Evolutionary conservation across 2,113 vertebrate genomes (phyloP), one percentile per base, ranked within the genome.

Genomic region (Pedionomus torquatus): DNA sequence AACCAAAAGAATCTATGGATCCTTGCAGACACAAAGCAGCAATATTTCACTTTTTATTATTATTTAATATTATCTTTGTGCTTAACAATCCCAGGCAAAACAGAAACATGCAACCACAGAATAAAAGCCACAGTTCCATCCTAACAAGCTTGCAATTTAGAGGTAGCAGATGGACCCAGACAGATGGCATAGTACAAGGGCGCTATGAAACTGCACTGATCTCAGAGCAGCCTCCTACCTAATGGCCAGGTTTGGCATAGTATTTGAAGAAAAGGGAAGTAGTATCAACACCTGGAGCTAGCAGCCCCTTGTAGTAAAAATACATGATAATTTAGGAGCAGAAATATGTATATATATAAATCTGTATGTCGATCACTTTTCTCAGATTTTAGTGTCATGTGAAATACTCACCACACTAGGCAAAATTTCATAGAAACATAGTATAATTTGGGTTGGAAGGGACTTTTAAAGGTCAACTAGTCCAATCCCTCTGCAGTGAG

Each of bases 1-100:
- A 41, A 37, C 41, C 41, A 25, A 26, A 83, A 44, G 10, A 33
- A 58, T 58, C n/a, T 9, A 4, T 58, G 49, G 44, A 88, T 79
- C 57, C 31, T 80, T 31, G 3, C 37, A 86, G 79, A 83, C 51
- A 71, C 58, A 71, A 46, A 71, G 81, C 55, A 91, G 69, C 72
- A 95, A 41, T 69, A 93, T 93, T 89, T 96, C 74, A 89, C 15
- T 79, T 92, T 93, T 91, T 96, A 96, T 96, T 87, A 82, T 60
- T 89, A 51, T 60, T 89, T 89, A 94, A 64, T 83, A 74, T 60
- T 91, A 51, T 35, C 66, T 81, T 77, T 87, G 58, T 66, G 44
- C 37, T 89, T 74, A 75, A 21, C n/a, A 84, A 64, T 66, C 65
- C 35, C 52, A 72, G 75, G 15, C 65, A 94, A 90, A 57, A 85